A percentile compares a stretch with the other conserved stretches of the same genome.
These are phyloP conservation scores for Nemotelus nigrinus DNA, from an alignment of 2,888 invertebrate species.

Conservation along the genomic window DNA sequence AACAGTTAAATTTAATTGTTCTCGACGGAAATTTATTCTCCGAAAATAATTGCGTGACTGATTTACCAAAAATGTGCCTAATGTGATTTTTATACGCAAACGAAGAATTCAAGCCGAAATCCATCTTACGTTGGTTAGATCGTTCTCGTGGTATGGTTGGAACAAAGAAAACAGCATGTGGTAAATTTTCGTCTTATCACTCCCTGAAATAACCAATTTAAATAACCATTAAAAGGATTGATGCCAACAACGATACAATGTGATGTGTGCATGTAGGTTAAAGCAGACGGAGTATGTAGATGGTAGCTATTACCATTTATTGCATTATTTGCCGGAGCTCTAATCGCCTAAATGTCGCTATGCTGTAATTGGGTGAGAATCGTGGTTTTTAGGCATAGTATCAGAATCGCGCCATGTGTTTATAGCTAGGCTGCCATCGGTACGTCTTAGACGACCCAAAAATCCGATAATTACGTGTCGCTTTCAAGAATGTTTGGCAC, in stretches of 20 bases:
- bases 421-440: too few species aligned
- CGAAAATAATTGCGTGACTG: slow-evolving; percentile 47
- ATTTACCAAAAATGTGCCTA: slow-evolving; percentile 37
- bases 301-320: neutral
- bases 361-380: slow-evolving; percentile 19
- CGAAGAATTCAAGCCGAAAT: too few species aligned
- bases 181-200: neutral
- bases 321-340: neutral
- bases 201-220: slow-evolving; percentile 39
- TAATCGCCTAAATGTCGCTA: neutral
- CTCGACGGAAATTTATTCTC: slow-evolving; percentile 43
- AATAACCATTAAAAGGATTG: slow-evolving; percentile 41
- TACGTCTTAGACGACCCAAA: too few species aligned
- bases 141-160: too few species aligned
- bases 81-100: too few species aligned
- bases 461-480: too few species aligned
- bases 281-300: neutral
- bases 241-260: slow-evolving; percentile 28
- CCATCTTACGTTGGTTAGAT: too few species aligned
- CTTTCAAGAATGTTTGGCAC: too few species aligned
- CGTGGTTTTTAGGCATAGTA: neutral
- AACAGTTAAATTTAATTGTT: slow-evolving; percentile 45
- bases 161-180: neutral
- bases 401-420: too few species aligned
- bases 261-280: slow-evolving; percentile 30